A percentile compares a stretch with the other conserved stretches of the same genome.
phyloP scores from a whole-genome alignment of 2,797 vertebrate genomes.

The Coilia nasus region DNA sequence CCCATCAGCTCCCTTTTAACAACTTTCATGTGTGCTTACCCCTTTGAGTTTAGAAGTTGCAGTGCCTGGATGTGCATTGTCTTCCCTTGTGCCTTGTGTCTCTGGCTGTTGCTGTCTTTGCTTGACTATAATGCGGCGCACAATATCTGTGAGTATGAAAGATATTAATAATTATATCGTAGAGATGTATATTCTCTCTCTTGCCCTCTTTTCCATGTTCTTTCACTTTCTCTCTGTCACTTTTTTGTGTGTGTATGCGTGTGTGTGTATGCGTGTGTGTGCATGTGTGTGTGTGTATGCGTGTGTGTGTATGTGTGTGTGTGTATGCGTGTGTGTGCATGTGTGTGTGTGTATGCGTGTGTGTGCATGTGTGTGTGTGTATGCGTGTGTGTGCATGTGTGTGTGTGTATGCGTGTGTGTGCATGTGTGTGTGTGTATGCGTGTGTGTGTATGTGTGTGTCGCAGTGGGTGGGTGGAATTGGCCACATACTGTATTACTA shows the following conservation, averaged over 20 bases:
- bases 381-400: background rate
- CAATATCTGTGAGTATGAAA: background rate
- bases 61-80: background rate
- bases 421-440: background rate
- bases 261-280: no score
- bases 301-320: no score
- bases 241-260: background rate
- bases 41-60: background rate
- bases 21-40: background rate
- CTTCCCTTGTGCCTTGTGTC: background rate
- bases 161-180: background rate
- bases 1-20: background rate
- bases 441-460: background rate
- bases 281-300: no score
- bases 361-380: background rate
- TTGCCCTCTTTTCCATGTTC: background rate
- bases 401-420: background rate
- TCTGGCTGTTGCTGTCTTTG: background rate
- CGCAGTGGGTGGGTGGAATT: background rate
- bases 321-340: no score
- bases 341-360: constrained; percentile 21
- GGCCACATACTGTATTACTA: background rate
- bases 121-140: background rate
- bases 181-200: background rate
- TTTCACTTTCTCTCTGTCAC: background rate